Conservation (phyloP, 2,888 invertebrate genomes). For the Petrophora chlorosata region DNA sequence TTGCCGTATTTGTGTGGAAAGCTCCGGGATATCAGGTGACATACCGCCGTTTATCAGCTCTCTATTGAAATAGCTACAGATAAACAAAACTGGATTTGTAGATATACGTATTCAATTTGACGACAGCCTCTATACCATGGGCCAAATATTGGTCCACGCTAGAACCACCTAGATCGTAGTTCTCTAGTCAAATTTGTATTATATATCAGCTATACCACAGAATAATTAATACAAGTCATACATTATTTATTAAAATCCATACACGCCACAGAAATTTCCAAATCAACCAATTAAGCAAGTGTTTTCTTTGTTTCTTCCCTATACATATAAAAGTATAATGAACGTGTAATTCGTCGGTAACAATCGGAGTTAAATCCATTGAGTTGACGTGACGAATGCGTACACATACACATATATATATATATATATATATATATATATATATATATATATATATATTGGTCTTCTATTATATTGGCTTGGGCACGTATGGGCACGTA, state of each 20-base stretch:
- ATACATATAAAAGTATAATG: slow-evolving; percentile 20
- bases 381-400: slow-evolving; percentile 24
- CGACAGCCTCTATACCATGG: no score
- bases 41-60: slow-evolving; percentile 4
- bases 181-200: no score
- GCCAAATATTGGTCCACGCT: no score
- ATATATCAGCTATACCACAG: no score
- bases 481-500: slow-evolving; percentile 32
- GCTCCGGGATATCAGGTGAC: slow-evolving; percentile 18
- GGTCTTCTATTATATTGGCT: no score
- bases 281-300: slow-evolving; percentile 6
- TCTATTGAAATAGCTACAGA: background rate
- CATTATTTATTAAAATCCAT: background rate
- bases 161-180: no score
- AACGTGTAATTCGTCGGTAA: slow-evolving; percentile 20
- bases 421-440: background rate
- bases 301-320: slow-evolving; percentile 18
- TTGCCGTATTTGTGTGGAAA: slow-evolving; percentile 21
- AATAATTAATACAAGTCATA: no score
- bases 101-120: background rate
- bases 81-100: background rate
- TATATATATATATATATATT: slow-evolving; percentile 5
- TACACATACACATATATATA: background rate
- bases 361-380: slow-evolving; percentile 29
- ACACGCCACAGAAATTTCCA: slow-evolving; percentile 1